Base-by-base conservation (phyloP, 2,113 vertebrate genomes). In the Heterochromis multidens region DNA sequence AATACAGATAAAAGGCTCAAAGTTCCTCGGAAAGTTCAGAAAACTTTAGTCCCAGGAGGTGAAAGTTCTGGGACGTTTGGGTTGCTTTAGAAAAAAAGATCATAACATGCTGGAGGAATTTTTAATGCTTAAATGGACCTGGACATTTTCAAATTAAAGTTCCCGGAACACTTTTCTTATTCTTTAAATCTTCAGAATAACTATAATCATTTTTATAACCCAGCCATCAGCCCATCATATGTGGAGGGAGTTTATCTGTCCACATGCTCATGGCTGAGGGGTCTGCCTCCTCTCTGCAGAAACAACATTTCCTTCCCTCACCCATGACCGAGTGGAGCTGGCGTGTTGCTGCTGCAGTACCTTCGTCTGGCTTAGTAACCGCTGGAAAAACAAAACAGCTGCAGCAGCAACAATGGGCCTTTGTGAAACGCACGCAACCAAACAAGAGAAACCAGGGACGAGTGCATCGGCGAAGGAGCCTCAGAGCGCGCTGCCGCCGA, bases 381-480 rank as follows among this genome's bases (percentile, higher is more conserved):
- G 13, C 70, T 54, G 78, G 17, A 84, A 54, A 76, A 83, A 80
- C 31, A 87, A 86, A 91, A 88, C 89, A 91, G 82, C 84, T 88
- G 86, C 65, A 23, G 23, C 3, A 9, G 63, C 78, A 89, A 94
- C 89, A 92, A 92, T 81, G 57, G 56, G 63, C 19, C 88, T 91
- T 91, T 92, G 90, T 92, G 27, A 60, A 54, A 54, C 70, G 19
- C 86, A 90, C 70, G 46, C 70, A 74, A 74, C 70, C 70, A 79
- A 81, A 86, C 60, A 79, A 33, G n/a, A 43, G 17, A 54, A 57
- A 88, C 62, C 57, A 49, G 17, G 23, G 81, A 63, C 13, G 17
- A 11, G 56, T 60, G 85, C 83, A 56, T 23, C 81, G 59, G 57
- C 35, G 70, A 79, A 84, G 62, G 56, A 60, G 79, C 77, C 65